Evolutionary conservation across 2,888 invertebrate genomes (phyloP).

Genomic region (Vanessa cardui): DNA sequence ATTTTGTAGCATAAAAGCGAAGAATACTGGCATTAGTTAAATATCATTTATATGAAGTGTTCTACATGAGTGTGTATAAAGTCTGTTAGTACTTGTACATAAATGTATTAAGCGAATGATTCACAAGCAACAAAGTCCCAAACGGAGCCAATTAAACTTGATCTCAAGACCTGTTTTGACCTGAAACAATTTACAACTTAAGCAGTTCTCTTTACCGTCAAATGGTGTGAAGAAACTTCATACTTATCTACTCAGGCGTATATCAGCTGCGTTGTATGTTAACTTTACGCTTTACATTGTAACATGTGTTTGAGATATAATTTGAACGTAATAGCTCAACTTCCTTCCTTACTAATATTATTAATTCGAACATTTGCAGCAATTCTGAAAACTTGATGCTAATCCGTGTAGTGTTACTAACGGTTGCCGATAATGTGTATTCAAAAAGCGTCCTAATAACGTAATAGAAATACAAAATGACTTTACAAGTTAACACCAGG

Average conservation of each 20-base stretch:
- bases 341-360: slow-evolving; percentile 24
- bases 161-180: slow-evolving; percentile 62
- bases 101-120: slow-evolving; percentile 51
- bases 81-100: background rate
- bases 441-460: slow-evolving; percentile 26
- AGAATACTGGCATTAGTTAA: slow-evolving; percentile 2
- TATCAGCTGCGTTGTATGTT: slow-evolving; percentile 67
- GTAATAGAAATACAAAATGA: slow-evolving; percentile 40
- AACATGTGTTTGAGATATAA: slow-evolving; percentile 61
- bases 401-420: background rate
- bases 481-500: slow-evolving; percentile 41
- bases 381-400: background rate
- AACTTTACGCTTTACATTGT: slow-evolving; percentile 56
- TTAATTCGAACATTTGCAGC: background rate
- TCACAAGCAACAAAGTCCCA: slow-evolving; percentile 63
- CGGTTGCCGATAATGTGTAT: slow-evolving; percentile 17
- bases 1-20: slow-evolving; percentile 24
- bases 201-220: slow-evolving; percentile 67
- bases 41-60: background rate
- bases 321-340: slow-evolving; percentile 65
- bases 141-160: slow-evolving; percentile 61
- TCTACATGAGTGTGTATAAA: background rate
- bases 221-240: slow-evolving; percentile 54
- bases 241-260: slow-evolving; percentile 66
- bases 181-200: slow-evolving; percentile 73